Conservation (phyloP, 2,113 vertebrate species). For the Dromas ardeola region DNA sequence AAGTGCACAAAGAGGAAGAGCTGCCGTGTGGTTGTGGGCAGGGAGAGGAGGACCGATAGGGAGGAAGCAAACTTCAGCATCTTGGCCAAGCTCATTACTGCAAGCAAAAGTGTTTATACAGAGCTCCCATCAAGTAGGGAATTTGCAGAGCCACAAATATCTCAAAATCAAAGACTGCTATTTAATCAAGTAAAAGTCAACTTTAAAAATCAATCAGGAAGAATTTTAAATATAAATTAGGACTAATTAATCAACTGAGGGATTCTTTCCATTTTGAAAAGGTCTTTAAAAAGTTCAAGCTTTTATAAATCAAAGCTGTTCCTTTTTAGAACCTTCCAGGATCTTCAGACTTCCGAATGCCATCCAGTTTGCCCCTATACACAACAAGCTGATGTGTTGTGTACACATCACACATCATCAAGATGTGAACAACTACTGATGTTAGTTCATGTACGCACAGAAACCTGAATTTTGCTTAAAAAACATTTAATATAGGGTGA, state of each 20-base stretch:
- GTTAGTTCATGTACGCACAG: not conserved
- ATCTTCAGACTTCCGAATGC: not conserved
- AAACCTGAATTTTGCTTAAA: not conserved
- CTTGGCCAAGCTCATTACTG: not conserved
- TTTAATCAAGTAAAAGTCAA: constrained; percentile 61
- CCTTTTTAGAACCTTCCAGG: not conserved
- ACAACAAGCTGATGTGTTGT: too few relatives aligned
- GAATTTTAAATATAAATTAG: constrained; percentile 59
- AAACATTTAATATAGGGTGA: not conserved
- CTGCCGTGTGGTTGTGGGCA: not conserved
- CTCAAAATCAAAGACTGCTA: constrained; percentile 41
- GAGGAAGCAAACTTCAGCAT: not conserved
- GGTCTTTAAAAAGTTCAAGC: not conserved
- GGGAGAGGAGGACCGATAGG: not conserved
- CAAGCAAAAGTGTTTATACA: not conserved
- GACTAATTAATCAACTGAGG: constrained; percentile 50
- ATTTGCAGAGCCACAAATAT: constrained; percentile 50
- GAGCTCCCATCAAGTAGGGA: not conserved
- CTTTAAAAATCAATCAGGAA: constrained; percentile 42
- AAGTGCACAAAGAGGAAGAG: not conserved
- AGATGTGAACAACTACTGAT: not conserved
- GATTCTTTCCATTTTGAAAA: not conserved
- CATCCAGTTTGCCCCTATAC: not conserved
- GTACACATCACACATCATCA: too few relatives aligned
- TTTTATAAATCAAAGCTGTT: not conserved